These are phyloP conservation scores for Zonitis immaculata DNA, from an alignment of 2,888 invertebrate genomes.

Conservation along the genomic window DNA sequence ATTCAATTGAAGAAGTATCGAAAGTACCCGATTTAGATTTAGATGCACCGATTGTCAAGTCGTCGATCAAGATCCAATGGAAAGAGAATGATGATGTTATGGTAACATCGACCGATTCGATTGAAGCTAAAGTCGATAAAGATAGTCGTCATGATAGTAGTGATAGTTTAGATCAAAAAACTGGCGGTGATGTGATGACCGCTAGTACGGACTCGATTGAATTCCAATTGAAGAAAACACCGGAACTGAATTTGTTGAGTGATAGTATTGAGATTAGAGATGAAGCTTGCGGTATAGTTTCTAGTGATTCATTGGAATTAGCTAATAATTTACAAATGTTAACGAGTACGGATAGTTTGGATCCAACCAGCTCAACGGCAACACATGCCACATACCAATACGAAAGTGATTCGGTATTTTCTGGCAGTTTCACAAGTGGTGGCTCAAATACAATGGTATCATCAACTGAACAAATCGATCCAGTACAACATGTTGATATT, in stretches of 20 bases:
- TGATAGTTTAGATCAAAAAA: slow-evolving; percentile 64
- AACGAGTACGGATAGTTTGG: slow-evolving; percentile 69
- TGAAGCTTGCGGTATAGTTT: slow-evolving; percentile 47
- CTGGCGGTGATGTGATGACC: slow-evolving; percentile 53
- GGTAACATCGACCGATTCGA: slow-evolving; percentile 60
- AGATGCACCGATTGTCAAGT: slow-evolving; percentile 44
- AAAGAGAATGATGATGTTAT: slow-evolving; percentile 50
- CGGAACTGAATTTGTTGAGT: slow-evolving; percentile 48
- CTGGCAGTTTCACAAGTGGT: slow-evolving; percentile 77
- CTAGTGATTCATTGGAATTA: slow-evolving; percentile 53
- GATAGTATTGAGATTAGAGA: slow-evolving; percentile 54
- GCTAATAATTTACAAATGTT: slow-evolving; percentile 46
- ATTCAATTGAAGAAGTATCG: slow-evolving; percentile 53
- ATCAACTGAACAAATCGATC: slow-evolving; percentile 65
- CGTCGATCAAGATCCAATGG: slow-evolving; percentile 47
- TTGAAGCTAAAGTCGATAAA: slow-evolving; percentile 53
- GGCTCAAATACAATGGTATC: slow-evolving; percentile 84
- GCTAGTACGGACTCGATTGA: slow-evolving; percentile 58
- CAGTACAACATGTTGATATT: slow-evolving; percentile 50
- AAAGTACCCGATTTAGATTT: slow-evolving; percentile 53
- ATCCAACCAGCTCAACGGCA: slow-evolving; percentile 73
- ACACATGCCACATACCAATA: slow-evolving; percentile 81
- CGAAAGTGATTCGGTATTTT: slow-evolving; percentile 80
- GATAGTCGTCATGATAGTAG: slow-evolving; percentile 57
- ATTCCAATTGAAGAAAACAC: slow-evolving; percentile 45